Evolutionary conservation across 2,113 vertebrate species (phyloP).

Genomic region (Micromys minutus): DNA sequence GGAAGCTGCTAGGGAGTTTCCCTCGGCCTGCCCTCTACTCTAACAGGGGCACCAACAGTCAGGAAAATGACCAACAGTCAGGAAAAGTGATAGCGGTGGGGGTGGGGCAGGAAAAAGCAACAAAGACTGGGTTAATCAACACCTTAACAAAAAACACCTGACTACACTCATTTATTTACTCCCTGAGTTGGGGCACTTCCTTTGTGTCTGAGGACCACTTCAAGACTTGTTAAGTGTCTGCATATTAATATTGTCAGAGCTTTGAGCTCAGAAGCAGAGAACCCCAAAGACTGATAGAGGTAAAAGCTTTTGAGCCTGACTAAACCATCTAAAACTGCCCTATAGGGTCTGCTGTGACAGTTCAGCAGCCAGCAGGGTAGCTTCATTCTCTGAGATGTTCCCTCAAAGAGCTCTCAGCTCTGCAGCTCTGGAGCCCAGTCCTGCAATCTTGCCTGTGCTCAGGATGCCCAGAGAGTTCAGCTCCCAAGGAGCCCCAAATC

Average conservation of each 20-base stretch:
- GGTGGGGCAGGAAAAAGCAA: not conserved
- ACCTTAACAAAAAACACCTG: slow-evolving; percentile 34
- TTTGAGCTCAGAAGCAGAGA: slow-evolving; percentile 54
- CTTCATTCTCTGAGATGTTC: not conserved
- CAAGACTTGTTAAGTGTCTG: not conserved
- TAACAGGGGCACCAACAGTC: not conserved
- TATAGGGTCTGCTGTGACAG: not conserved
- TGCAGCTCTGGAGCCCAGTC: not conserved
- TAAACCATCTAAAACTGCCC: slow-evolving; percentile 29
- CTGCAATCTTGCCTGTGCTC: not conserved
- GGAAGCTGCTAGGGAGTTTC: not conserved
- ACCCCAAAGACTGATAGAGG: slow-evolving; percentile 35
- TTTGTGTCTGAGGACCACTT: slow-evolving; percentile 41
- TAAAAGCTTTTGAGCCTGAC: slow-evolving; percentile 29
- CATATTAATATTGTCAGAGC: slow-evolving; percentile 61
- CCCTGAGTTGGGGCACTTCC: slow-evolving; percentile 34
- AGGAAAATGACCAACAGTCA: not conserved
- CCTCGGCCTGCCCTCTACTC: not conserved
- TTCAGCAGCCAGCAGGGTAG: not conserved
- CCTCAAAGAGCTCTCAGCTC: not conserved
- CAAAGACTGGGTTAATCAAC: slow-evolving; percentile 17
- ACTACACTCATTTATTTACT: not conserved
- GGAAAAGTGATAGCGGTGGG: not conserved
- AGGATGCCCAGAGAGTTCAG: not conserved
- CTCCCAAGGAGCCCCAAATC: not conserved